phyloP scores from a whole-genome alignment of 2,888 invertebrate species.

The Incurvaria masculella region DNA sequence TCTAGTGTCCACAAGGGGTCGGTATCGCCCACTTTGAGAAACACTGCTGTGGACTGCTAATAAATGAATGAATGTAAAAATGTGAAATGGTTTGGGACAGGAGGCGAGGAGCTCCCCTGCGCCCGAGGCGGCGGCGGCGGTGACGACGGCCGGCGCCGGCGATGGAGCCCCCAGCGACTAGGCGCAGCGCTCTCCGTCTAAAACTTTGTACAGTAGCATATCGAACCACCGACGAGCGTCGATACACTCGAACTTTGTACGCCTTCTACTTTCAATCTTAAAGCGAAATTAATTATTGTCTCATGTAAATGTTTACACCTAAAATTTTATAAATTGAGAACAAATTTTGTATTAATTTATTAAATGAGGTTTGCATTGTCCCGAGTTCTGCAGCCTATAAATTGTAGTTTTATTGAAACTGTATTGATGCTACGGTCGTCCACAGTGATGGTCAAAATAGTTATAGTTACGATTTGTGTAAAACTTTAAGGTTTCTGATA shows the following conservation, averaged over 20 bases:
- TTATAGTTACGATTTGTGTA: constrained; percentile 54
- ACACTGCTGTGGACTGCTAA: no score
- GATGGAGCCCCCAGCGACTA: background rate
- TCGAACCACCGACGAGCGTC: background rate
- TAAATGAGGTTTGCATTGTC: background rate
- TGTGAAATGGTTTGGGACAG: no score
- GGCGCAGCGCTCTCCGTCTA: background rate
- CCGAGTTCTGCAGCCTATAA: background rate
- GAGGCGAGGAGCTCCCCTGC: background rate
- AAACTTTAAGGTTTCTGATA: constrained; percentile 50
- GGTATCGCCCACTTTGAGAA: no score
- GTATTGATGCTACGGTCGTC: background rate
- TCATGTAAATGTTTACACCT: background rate
- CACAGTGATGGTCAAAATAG: constrained; percentile 24
- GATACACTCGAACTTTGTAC: background rate
- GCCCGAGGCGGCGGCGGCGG: background rate
- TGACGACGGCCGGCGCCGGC: background rate
- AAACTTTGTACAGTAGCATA: background rate
- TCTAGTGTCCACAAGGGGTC: no score
- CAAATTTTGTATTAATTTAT: background rate
- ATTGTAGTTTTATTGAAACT: background rate
- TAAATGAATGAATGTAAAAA: no score
- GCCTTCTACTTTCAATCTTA: background rate
- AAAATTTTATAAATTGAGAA: background rate
- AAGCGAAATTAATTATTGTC: background rate